Conservation (phyloP, 1,140 invertebrate genomes). For the Drosophila lowei region DNA sequence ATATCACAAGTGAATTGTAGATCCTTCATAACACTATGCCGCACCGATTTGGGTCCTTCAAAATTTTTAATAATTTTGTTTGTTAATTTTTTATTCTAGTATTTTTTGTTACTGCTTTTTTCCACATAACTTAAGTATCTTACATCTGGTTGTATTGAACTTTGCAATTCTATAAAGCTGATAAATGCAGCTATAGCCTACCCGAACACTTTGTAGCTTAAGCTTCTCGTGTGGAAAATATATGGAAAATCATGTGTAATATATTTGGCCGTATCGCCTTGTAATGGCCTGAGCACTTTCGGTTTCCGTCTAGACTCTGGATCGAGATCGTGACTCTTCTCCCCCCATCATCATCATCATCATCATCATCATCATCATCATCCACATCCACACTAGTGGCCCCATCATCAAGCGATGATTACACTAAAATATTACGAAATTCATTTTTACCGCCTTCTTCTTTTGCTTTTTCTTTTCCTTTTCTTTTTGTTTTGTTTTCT, state of each 20-base stretch:
- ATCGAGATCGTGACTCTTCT: not conserved
- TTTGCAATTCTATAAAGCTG: too few relatives aligned
- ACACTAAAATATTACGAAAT: conserved; percentile 69
- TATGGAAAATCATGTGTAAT: conserved; percentile 1
- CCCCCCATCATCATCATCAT: conserved; percentile 28
- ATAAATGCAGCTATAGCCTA: too few relatives aligned
- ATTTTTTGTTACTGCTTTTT: too few relatives aligned
- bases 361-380: not conserved
- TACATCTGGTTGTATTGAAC: too few relatives aligned
- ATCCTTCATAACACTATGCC: too few relatives aligned
- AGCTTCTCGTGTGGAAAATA: too few relatives aligned
- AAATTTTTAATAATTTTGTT: too few relatives aligned
- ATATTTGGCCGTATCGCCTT: not conserved
- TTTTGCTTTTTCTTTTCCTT: conserved; percentile 36
- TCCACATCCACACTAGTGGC: conserved; percentile 2
- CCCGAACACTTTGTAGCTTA: too few relatives aligned
- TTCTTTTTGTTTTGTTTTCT: conserved; percentile 1
- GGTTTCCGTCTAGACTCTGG: conserved; percentile 35
- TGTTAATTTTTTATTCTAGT: too few relatives aligned
- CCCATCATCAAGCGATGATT: conserved; percentile 30
- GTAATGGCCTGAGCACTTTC: conserved; percentile 24
- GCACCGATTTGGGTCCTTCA: too few relatives aligned
- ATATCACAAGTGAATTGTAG: too few relatives aligned
- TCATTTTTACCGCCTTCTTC: conserved; percentile 55
- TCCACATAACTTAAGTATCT: too few relatives aligned